Base-by-base conservation (phyloP, 2,888 invertebrate species). In the Elmis aenea region DNA sequence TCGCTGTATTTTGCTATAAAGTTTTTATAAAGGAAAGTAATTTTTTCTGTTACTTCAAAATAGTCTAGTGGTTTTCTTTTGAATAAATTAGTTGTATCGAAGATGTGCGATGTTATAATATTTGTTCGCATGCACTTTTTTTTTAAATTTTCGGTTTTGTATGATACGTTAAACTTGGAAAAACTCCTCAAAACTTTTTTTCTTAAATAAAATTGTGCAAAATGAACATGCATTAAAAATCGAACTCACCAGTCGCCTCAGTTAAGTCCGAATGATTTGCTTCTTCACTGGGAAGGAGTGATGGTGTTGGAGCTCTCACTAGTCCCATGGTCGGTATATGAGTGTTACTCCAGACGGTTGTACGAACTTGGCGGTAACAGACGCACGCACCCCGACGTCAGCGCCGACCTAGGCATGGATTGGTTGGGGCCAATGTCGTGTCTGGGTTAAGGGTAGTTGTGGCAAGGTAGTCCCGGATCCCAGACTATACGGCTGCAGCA, bases 311-410 rank as follows among this genome's bases (percentile, higher is more conserved):
- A 43, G 43, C 48, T 49, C 43, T 50, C 49, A 47, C 50, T 44
- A 51, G 44, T 45, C 51, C 52, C 51, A 50, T 50, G 45, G 47
- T 50, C 48, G 48, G 40, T 33, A 39, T 36, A 44, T 48, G 44
- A 46, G 45, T 49, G 45, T 39, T 40, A 33, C 39, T 45, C 46
- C 35, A 38, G 46, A 45, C 40, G 46, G 38, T 31, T 36, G 39
- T 36, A 38, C 40, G 44, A 54, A 53, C 48, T 56, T 58, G 53
- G 54, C 53, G 55, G 54, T 47, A 40, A 35, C 39, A 46, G 52
- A 38, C 52, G 56, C 54, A 54, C 58, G 72, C 69, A 63, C 51
- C 66, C 39, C 74, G 75, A 76, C 76, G 75, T 75, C 75, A 74
- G 70, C 66, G 59, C 61, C 75, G 75, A 75, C 75, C 74, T 74